Evolutionary conservation across 2,888 invertebrate genomes (phyloP).

Genomic region (Masnerella sp.): DNA sequence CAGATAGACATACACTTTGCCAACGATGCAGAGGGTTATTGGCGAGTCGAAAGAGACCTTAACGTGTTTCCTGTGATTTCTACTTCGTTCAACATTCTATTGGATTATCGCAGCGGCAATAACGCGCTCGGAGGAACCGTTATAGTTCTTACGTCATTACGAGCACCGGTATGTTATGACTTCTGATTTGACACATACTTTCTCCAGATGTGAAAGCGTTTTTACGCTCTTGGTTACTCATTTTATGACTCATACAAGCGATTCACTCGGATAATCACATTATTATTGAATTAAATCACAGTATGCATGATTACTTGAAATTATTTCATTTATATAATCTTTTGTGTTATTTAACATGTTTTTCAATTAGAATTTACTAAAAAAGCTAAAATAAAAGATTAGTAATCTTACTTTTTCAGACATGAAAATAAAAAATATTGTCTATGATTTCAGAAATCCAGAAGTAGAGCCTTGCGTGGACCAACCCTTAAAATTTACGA

Average conservation of each 20-base stretch:
- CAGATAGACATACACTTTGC: conserved; percentile 88
- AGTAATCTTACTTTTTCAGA: too few species aligned
- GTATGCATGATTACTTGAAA: too few species aligned
- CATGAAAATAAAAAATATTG: background rate
- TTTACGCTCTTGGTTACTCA: conserved; percentile 4
- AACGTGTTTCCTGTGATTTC: conserved; percentile 94
- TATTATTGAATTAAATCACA: too few species aligned
- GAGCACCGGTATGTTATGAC: conserved; percentile 81
- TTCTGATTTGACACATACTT: conserved; percentile 24
- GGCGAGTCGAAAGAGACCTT: conserved; percentile 90
- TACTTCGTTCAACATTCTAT: conserved; percentile 87
- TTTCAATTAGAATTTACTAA: too few species aligned
- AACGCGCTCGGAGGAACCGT: conserved; percentile 90
- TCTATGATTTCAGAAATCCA: conserved; percentile 79
- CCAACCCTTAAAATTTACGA: conserved; percentile 85
- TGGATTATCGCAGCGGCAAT: conserved; percentile 88
- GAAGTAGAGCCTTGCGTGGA: conserved; percentile 86
- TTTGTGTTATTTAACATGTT: too few species aligned
- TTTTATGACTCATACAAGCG: conserved; percentile 2
- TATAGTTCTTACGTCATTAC: conserved; percentile 85
- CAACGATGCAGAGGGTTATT: conserved; percentile 81
- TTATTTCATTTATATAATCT: too few species aligned
- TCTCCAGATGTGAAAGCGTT: conserved; percentile 35
- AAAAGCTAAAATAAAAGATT: too few species aligned
- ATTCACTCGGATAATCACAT: too few species aligned